Evolutionary conservation across 2,888 invertebrate genomes (phyloP), one percentile per base, ranked within the genome.

Genomic region (Luperina nickerlii): DNA sequence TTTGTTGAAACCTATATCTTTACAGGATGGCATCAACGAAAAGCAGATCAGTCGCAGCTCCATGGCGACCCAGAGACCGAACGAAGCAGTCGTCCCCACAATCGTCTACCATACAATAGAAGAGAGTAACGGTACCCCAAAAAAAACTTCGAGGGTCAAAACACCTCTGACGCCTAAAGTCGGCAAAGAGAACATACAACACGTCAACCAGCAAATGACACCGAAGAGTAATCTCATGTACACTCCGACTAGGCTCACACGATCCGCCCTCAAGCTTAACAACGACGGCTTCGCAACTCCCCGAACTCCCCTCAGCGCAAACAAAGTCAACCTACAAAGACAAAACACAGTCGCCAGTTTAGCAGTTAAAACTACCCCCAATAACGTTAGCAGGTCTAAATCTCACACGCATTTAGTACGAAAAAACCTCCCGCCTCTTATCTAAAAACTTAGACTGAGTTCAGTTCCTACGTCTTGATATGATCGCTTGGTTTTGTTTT

Each of bases 41-140:
- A 95, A 96, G 60, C 94, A 96, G 73, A 96, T 97, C 83, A 92
- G 97, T 48, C 96, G 97, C 81, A 97, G 97, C 84, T 97, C 97
- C 0, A 93, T 97, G 92, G 94, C 91, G 65, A 95, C 74, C 67
- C 90, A 82, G 13, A 96, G 88, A 88, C 91, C 82, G 60, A 91
- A 87, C 48, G 94, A 91, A 82, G 51, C 20, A 27, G 54, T 77
- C 15, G 67, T 89, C 27, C 93, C 91, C 62, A 89, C 86, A 32
- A 91, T 93, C 51, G 88, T 93, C 4, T 93, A 87, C 82, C 86
- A 92, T 5, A 84, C 85, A 0, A 91, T 92, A 60, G 90, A 90
- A 6, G 92, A 93, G 70, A 88, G 74, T 15, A 90, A 82, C 60
- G 88, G 65, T 20, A 93, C 94, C 77, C 95, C 94, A 90, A 95